These are phyloP conservation scores for Syrphus vitripennis DNA, from an alignment of 2,888 invertebrate species.

Conservation along the genomic window DNA sequence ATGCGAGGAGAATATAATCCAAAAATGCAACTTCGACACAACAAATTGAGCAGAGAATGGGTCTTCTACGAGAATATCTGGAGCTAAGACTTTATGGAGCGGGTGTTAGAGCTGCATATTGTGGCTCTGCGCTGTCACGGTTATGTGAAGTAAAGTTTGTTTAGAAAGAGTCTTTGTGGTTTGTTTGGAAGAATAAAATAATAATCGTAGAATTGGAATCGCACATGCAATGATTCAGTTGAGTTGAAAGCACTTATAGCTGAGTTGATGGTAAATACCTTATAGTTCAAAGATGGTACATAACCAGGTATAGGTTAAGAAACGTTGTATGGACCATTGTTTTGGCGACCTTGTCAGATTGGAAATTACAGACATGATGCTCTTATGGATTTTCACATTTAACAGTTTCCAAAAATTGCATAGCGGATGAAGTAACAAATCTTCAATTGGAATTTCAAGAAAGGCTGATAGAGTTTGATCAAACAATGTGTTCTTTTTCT, in stretches of 20 bases:
- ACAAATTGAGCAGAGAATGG: slow-evolving; percentile 33
- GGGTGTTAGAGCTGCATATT: not conserved
- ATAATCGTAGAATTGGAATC: slow-evolving; percentile 53
- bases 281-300: not conserved
- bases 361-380: slow-evolving; percentile 38
- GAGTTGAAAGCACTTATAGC: slow-evolving; percentile 1
- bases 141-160: slow-evolving; percentile 42
- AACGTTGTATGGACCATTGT: not conserved
- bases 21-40: slow-evolving; percentile 31
- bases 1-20: slow-evolving; percentile 55
- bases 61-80: not conserved
- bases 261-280: not conserved
- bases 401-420: not conserved
- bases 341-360: slow-evolving; percentile 60
- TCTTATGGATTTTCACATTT: slow-evolving; percentile 3
- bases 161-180: slow-evolving; percentile 15
- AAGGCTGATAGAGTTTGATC: not conserved
- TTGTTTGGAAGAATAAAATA: not conserved
- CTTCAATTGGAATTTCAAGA: not conserved
- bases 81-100: slow-evolving; percentile 24
- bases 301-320: not conserved
- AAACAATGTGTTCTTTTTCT: too few species aligned
- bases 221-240: slow-evolving; percentile 44
- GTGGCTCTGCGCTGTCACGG: slow-evolving; percentile 42
- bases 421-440: too few species aligned